These are phyloP conservation scores for Tetraneura akinire DNA, from an alignment of 1,140 invertebrate genomes.

Conservation along the genomic window DNA sequence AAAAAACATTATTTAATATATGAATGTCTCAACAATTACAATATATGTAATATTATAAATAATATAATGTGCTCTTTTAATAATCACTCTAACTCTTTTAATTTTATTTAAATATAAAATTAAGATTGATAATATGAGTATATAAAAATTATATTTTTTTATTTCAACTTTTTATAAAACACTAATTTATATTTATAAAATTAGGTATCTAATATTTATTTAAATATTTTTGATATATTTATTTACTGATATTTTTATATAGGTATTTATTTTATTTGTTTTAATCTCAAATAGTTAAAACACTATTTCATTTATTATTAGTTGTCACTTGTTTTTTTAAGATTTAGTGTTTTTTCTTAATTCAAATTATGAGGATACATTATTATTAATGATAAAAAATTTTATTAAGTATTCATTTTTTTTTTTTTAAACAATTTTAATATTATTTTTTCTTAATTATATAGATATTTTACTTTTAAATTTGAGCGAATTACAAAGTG, in stretches of 20 bases:
- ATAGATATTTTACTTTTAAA: slow-evolving; percentile 1
- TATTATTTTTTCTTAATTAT: slow-evolving; percentile 12
- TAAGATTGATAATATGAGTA: not conserved
- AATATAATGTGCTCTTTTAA: too few relatives aligned
- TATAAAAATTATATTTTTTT: not conserved
- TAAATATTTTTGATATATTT: not conserved
- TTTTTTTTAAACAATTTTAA: not conserved
- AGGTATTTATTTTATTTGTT: too few relatives aligned
- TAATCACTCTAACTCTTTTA: slow-evolving; percentile 23
- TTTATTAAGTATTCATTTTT: too few relatives aligned
- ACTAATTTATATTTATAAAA: slow-evolving; percentile 3
- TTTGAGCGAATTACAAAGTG: slow-evolving; percentile 40
- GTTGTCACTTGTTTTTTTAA: not conserved
- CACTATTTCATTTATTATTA: too few relatives aligned
- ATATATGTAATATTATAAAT: too few relatives aligned
- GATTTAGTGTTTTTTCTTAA: not conserved
- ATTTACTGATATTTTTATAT: too few relatives aligned
- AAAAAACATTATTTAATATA: too few relatives aligned
- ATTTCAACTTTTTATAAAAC: not conserved
- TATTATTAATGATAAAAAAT: not conserved
- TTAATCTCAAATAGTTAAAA: too few relatives aligned
- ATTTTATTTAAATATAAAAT: not conserved
- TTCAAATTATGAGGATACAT: not conserved
- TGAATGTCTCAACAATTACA: too few relatives aligned
- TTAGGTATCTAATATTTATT: not conserved